Conservation (phyloP, 1,140 invertebrate species). For the Stegodyphus dumicola region DNA sequence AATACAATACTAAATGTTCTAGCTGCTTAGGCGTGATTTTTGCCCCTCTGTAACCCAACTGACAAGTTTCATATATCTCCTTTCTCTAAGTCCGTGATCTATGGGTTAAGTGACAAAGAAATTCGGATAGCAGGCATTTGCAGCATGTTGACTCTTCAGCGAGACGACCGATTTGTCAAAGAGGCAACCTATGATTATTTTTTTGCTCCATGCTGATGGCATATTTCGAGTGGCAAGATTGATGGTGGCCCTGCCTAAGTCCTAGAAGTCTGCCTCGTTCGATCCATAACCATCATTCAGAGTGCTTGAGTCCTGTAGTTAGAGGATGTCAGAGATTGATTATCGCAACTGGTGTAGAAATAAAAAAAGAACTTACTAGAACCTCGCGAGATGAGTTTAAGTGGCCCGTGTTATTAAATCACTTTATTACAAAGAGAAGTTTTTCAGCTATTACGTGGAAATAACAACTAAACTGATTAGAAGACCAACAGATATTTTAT, state of each 20-base stretch:
- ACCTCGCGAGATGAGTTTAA: background rate
- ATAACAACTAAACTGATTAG: too few species aligned
- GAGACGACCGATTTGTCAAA: constrained; percentile 41
- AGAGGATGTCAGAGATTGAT: constrained; percentile 49
- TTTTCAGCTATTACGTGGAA: too few species aligned
- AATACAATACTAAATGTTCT: background rate
- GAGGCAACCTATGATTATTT: constrained; percentile 50
- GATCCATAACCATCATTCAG: constrained; percentile 37
- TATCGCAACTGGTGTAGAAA: background rate
- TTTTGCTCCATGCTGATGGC: constrained; percentile 32
- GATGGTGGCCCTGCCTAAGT: constrained; percentile 17
- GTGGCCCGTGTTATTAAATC: background rate
- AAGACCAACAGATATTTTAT: too few species aligned
- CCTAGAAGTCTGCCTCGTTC: background rate
- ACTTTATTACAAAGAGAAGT: background rate
- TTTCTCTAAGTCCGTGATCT: background rate
- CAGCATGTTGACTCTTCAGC: constrained; percentile 34
- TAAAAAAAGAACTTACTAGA: background rate
- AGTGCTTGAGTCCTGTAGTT: constrained; percentile 33
- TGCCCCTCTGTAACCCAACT: background rate
- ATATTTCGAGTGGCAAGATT: constrained; percentile 50
- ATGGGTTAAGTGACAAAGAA: constrained; percentile 30
- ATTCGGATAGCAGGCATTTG: constrained; percentile 19
- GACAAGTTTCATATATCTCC: constrained; percentile 29
- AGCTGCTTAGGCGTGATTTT: background rate